Evolutionary conservation across 2,797 vertebrate genomes (phyloP).

Genomic region (Pitangus sulphuratus): DNA sequence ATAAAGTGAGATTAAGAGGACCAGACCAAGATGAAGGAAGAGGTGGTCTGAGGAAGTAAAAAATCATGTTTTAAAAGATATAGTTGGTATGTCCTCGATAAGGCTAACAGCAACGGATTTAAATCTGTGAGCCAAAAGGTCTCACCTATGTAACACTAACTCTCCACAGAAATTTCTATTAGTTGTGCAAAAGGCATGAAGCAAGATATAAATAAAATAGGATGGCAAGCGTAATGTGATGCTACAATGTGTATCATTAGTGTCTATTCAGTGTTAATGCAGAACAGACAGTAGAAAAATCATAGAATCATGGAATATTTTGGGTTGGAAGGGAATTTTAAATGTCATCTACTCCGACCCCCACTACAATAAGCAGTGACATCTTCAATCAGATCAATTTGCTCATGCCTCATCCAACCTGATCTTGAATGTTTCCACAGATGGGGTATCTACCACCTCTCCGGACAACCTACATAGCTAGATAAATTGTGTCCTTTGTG

Average conservation of each 20-base stretch:
- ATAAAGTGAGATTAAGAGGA: not conserved
- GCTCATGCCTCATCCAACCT: fast-evolving
- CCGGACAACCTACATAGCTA: not conserved
- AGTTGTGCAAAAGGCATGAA: not conserved
- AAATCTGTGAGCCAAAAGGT: not conserved
- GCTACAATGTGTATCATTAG: not conserved
- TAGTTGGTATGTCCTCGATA: fast-evolving
- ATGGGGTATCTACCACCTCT: not conserved
- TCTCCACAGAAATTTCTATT: not conserved
- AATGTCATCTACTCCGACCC: not conserved
- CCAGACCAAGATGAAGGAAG: not conserved
- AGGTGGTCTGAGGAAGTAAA: not conserved
- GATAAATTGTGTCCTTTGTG: not conserved
- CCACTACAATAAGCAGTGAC: fast-evolving
- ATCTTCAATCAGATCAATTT: not conserved
- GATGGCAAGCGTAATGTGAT: not conserved
- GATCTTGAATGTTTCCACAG: not conserved
- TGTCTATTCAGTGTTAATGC: not conserved
- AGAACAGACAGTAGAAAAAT: not conserved
- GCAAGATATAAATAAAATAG: not conserved
- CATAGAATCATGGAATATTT: not conserved
- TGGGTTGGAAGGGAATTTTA: not conserved
- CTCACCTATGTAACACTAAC: not conserved
- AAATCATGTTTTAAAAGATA: not conserved
- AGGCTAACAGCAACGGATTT: not conserved